These are phyloP conservation scores for Rhea pennata DNA, from an alignment of 2,113 vertebrate genomes.

Conservation along the genomic window DNA sequence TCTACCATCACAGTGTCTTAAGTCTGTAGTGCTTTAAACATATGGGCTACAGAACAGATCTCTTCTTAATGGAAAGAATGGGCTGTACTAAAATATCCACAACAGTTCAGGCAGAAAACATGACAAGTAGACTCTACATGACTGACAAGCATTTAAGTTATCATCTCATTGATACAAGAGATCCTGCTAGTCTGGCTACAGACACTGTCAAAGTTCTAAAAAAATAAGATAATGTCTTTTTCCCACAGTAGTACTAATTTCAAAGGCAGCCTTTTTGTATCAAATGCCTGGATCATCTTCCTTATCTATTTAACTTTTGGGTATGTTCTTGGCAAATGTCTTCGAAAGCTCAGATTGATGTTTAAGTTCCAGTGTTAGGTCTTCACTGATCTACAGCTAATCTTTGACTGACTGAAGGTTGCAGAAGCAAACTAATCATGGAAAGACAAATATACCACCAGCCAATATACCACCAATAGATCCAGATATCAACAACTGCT, in stretches of 20 bases:
- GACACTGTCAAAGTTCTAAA: background rate
- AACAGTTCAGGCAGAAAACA: background rate
- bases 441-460: background rate
- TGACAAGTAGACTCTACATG: background rate
- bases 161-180: background rate
- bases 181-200: background rate
- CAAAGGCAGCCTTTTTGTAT: background rate
- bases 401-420: background rate
- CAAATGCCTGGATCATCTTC: background rate
- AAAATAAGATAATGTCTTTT: background rate
- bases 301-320: background rate
- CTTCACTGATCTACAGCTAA: background rate
- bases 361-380: background rate
- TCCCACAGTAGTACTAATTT: background rate
- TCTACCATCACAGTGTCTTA: background rate
- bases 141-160: background rate
- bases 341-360: background rate
- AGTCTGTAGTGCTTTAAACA: background rate
- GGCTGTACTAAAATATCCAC: background rate
- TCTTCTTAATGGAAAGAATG: background rate
- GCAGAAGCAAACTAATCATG: background rate
- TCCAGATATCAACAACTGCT: background rate
- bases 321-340: background rate
- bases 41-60: background rate
- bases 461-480: background rate